phyloP scores from a whole-genome alignment of 2,113 vertebrate genomes.

The Callipepla squamata region DNA sequence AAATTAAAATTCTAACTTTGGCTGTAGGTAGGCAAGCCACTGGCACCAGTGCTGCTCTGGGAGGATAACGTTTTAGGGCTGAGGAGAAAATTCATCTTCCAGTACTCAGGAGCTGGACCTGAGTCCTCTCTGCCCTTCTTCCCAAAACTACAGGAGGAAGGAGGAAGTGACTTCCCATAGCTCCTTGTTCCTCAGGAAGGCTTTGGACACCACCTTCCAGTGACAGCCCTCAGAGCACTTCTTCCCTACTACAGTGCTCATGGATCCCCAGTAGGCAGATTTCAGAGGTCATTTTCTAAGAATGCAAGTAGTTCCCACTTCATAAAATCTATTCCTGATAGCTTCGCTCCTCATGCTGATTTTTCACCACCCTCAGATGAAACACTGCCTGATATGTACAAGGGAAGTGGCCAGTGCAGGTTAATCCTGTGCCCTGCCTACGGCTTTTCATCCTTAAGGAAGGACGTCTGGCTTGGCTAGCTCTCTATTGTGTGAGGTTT shows the following conservation, averaged over 20 bases:
- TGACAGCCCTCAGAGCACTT: not conserved
- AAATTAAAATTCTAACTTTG: not conserved
- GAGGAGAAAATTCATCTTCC: rapidly evolving
- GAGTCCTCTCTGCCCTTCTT: not conserved
- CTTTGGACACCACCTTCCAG: not conserved
- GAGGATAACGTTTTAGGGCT: not conserved
- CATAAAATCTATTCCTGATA: not conserved
- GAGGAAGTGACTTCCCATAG: not conserved
- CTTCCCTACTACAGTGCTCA: rapidly evolving
- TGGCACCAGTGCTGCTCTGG: not conserved
- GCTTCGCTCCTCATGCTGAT: not conserved
- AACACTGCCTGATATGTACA: not conserved
- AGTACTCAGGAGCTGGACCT: not conserved
- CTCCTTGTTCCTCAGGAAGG: not conserved
- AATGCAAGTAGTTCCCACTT: not conserved
- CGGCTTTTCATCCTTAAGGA: not conserved
- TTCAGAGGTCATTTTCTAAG: not conserved
- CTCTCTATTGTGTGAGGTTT: not conserved
- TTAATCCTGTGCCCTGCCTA: not conserved
- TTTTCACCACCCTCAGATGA: rapidly evolving
- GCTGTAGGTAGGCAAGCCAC: not conserved
- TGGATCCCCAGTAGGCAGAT: not conserved
- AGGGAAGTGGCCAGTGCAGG: not conserved
- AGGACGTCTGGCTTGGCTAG: not conserved
- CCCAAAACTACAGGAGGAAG: not conserved